Conservation (phyloP, 2,113 vertebrate species). For the Cyprinodon brontotheroides region DNA sequence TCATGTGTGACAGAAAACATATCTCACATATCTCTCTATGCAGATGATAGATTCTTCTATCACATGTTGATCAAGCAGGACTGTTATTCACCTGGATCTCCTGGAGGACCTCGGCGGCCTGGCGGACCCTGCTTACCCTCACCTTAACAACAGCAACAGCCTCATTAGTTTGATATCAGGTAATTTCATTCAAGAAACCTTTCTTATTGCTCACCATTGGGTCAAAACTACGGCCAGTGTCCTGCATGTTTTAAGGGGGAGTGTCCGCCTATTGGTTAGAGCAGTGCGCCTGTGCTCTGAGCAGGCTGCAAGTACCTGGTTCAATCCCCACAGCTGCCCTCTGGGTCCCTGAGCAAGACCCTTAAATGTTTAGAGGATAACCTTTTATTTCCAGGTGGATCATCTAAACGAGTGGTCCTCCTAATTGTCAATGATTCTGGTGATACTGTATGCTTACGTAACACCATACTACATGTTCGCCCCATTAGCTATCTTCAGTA, state of each 20-base stretch:
- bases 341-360: too few relatives aligned
- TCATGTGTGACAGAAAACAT: background rate
- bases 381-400: background rate
- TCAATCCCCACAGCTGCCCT: too few relatives aligned
- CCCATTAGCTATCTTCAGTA: too few relatives aligned
- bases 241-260: background rate
- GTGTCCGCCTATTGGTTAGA: too few relatives aligned
- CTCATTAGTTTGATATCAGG: background rate
- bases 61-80: background rate
- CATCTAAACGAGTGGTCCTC: too few relatives aligned
- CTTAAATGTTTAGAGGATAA: too few relatives aligned
- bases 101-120: constrained; percentile 84
- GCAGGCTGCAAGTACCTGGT: too few relatives aligned
- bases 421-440: too few relatives aligned
- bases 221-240: background rate
- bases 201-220: too few relatives aligned
- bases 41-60: constrained; percentile 11
- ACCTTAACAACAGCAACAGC: constrained; percentile 42
- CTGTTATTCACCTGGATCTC: constrained; percentile 81
- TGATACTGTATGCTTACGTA: too few relatives aligned
- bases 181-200: background rate
- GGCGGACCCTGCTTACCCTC: constrained; percentile 77
- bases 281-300: too few relatives aligned
- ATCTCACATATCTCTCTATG: background rate
- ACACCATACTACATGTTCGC: too few relatives aligned